Evolutionary conservation across 2,888 invertebrate genomes (phyloP).

Genomic region (Perizoma flavofasciatum): DNA sequence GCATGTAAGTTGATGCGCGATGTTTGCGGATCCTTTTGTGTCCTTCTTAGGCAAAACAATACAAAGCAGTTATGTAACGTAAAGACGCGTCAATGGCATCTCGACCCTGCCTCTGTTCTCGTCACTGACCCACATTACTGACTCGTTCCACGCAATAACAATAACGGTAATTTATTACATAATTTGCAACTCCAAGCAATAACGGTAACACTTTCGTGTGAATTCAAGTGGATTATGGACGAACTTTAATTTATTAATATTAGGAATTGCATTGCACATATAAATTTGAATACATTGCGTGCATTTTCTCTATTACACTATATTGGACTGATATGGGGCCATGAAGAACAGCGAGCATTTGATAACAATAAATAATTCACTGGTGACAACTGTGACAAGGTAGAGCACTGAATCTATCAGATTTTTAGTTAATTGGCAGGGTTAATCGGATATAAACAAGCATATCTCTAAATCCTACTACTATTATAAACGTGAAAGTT

Average conservation of each 20-base stretch:
- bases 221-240: slow-evolving; percentile 20
- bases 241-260: slow-evolving; percentile 7
- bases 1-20: slow-evolving; percentile 24
- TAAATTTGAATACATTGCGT: neutral
- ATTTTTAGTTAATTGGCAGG: neutral
- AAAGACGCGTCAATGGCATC: slow-evolving; percentile 77
- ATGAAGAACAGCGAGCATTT: too few species aligned
- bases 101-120: slow-evolving; percentile 79
- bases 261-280: neutral
- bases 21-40: slow-evolving; percentile 50
- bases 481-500: too few species aligned
- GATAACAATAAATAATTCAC: too few species aligned
- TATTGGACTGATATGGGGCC: too few species aligned
- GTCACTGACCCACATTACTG: slow-evolving; percentile 81
- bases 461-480: too few species aligned
- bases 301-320: neutral
- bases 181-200: slow-evolving; percentile 59
- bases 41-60: slow-evolving; percentile 71
- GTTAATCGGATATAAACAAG: slow-evolving; percentile 7
- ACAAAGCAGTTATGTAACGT: slow-evolving; percentile 67
- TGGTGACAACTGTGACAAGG: too few species aligned
- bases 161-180: slow-evolving; percentile 71
- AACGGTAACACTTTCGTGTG: slow-evolving; percentile 47
- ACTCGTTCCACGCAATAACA: slow-evolving; percentile 68
- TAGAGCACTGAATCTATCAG: too few species aligned